phyloP scores from a whole-genome alignment of 2,888 invertebrate genomes.

The Ochropleura plecta region DNA sequence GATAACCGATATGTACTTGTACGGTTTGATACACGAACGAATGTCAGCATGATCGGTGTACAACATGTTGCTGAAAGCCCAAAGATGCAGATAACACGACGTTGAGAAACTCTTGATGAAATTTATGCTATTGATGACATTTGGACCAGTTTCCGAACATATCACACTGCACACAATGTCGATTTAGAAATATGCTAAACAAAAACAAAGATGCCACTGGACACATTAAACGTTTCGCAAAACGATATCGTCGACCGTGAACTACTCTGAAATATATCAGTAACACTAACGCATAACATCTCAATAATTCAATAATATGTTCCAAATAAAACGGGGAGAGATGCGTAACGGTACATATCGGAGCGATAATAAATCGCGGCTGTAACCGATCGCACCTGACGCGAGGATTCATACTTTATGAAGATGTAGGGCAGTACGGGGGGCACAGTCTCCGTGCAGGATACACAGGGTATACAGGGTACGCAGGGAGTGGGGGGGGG shows the following conservation, averaged over 20 bases:
- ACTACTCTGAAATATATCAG: constrained; percentile 39
- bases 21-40: background rate
- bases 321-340: constrained; percentile 74
- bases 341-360: constrained; percentile 72
- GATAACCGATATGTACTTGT: background rate
- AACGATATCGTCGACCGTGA: constrained; percentile 51
- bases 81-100: constrained; percentile 11
- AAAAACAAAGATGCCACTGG: constrained; percentile 45
- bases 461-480: constrained; percentile 57
- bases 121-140: constrained; percentile 53
- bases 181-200: constrained; percentile 55
- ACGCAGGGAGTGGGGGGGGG: constrained; percentile 29
- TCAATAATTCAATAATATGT: constrained; percentile 83
- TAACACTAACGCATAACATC: constrained; percentile 39
- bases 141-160: constrained; percentile 47
- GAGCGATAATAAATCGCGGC: constrained; percentile 83
- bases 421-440: constrained; percentile 69
- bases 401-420: constrained; percentile 88
- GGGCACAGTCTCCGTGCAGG: constrained; percentile 52
- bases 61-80: constrained; percentile 9
- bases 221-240: constrained; percentile 42
- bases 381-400: constrained; percentile 86
- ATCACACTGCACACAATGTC: constrained; percentile 29
- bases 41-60: background rate
- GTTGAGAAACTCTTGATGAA: constrained; percentile 47